A percentile compares a stretch with the other conserved stretches of the same genome.
Conservation (phyloP, 2,797 vertebrate species). For the Neosalanx taihuensis region DNA sequence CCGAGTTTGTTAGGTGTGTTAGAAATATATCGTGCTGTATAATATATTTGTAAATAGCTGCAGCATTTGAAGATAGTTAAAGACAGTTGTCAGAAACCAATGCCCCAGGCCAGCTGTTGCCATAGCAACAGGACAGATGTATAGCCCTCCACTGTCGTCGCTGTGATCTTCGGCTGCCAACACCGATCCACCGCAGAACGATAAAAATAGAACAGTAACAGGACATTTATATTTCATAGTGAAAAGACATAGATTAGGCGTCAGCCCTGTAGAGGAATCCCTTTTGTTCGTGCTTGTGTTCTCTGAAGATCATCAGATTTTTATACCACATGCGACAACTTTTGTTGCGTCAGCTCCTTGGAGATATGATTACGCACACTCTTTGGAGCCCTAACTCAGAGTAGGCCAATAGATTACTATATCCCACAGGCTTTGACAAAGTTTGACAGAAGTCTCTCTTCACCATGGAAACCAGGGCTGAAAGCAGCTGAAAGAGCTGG, state of each 20-base stretch:
- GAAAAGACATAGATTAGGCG: constrained; percentile 54
- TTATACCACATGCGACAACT: not conserved
- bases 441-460: constrained; percentile 2
- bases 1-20: constrained; percentile 21
- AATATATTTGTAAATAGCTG: constrained; percentile 46
- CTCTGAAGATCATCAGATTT: not conserved
- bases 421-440: not conserved
- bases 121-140: constrained; percentile 75
- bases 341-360: not conserved
- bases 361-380: not conserved
- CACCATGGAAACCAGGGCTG: constrained; percentile 8
- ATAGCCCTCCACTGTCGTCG: constrained; percentile 47
- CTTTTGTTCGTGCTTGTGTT: not conserved
- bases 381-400: not conserved
- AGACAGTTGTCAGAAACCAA: constrained; percentile 63
- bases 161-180: constrained; percentile 72
- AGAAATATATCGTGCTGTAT: constrained; percentile 20
- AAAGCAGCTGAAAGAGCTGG: not conserved
- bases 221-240: constrained; percentile 71
- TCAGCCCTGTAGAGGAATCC: constrained; percentile 39
- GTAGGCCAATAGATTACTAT: not conserved
- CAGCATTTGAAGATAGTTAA: constrained; percentile 59
- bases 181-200: constrained; percentile 60
- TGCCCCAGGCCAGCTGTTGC: constrained; percentile 67
- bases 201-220: constrained; percentile 75